Base-by-base conservation (phyloP, 2,888 invertebrate genomes). In the Drosophila greeni region DNA sequence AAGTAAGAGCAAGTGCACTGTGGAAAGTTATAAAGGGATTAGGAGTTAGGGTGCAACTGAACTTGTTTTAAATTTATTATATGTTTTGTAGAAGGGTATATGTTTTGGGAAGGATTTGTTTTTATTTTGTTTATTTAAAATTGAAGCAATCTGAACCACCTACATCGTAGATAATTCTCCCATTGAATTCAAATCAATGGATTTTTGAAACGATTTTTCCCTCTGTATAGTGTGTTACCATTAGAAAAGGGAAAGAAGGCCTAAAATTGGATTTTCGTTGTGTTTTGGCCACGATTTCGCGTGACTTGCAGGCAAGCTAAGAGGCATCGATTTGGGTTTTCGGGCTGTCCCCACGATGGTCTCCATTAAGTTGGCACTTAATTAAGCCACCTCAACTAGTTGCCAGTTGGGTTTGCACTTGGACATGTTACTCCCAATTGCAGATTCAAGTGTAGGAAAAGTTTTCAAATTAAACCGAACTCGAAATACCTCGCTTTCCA, bases 1-100 rank as follows among this genome's bases (percentile, higher is more conserved):
- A 88, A 86, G 92, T 92, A 75, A 74, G 45, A 18, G 26, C 33
- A 3, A 37, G 5, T n/a, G 36, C 24, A 53, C 43, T 16, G 42
- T 5, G 5, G 5, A 24, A 42, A 42, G n/a, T n/a, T n/a, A 1
- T 42, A 7, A 7, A 24, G 3, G 23, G 18, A 8, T 2, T 7
- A 18, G n/a, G n/a, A 6, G 1, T 11, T 2, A 20, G 20, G 3
- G 7, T 39, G 4, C 0, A 20, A 8, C 7, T 20, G 7, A 39
- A 23, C 4, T 14, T 40, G 4, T 2, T 5, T 14, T 11, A 14
- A 8, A 8, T n/a, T n/a, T 1, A 24, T 2, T 14, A 7, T 14
- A 8, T 23, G 4, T 36, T 16, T 16, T 16, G 3, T 3, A 34
- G n/a, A 8, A 8, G 3, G n/a, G 3, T n/a, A 7, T n/a, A 8